Percentiles rank a stretch among this genome's conserved stretches.
These are phyloP conservation scores for Shinisaurus crocodilurus DNA, from an alignment of 2,113 vertebrate genomes.

Conservation along the genomic window DNA sequence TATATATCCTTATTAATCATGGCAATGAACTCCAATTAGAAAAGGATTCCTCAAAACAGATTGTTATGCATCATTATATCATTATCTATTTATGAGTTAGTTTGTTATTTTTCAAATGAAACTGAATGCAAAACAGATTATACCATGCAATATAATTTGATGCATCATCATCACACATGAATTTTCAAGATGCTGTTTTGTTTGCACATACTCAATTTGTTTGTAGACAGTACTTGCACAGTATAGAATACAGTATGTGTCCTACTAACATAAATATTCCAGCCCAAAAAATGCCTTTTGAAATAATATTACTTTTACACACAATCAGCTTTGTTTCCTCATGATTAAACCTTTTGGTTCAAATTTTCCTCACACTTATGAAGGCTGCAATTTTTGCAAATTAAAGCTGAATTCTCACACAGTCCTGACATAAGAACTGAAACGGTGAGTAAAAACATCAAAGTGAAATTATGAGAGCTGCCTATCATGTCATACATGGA, in stretches of 20 bases:
- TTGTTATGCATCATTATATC: background rate
- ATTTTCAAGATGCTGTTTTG: constrained; percentile 24
- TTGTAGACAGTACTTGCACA: background rate
- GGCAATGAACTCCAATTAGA: constrained; percentile 47
- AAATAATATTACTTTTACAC: background rate
- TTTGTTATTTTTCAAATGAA: constrained; percentile 28
- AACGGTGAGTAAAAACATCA: background rate
- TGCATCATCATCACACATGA: background rate
- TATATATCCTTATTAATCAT: constrained; percentile 39
- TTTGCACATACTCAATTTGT: constrained; percentile 12
- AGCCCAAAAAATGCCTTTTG: background rate
- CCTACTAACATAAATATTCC: background rate
- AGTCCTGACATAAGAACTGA: background rate
- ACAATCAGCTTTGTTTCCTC: background rate
- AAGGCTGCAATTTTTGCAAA: background rate
- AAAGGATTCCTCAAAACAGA: constrained; percentile 35
- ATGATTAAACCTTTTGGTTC: background rate
- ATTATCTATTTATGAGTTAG: constrained; percentile 28
- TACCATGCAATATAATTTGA: background rate
- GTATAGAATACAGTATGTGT: background rate
- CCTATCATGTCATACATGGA: background rate
- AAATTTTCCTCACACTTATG: background rate
- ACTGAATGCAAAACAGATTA: constrained; percentile 44
- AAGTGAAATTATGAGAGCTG: background rate
- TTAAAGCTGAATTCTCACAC: background rate